Percentiles rank a stretch among this genome's conserved stretches.
These are phyloP conservation scores for Parnassius smintheus DNA, from an alignment of 2,888 invertebrate species.

Conservation along the genomic window DNA sequence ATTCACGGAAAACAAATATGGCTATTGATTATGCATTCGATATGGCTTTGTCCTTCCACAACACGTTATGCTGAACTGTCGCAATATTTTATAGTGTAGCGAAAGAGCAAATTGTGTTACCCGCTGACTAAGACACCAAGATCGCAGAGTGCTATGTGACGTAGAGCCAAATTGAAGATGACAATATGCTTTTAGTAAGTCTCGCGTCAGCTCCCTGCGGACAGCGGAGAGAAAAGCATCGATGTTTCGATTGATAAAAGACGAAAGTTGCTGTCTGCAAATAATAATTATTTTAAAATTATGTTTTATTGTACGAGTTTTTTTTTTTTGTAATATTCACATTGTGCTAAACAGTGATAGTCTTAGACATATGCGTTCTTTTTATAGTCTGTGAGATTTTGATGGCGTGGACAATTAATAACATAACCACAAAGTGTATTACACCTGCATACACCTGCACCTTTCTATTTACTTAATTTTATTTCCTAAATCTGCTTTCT, in stretches of 20 bases:
- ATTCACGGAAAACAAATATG: not conserved
- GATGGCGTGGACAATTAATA: too few relatives aligned
- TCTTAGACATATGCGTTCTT: too few relatives aligned
- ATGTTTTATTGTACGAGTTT: not conserved
- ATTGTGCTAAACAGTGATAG: too few relatives aligned
- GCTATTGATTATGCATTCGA: slow-evolving; percentile 4
- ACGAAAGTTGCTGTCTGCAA: slow-evolving; percentile 18
- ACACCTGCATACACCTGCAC: too few relatives aligned
- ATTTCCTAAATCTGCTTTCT: too few relatives aligned
- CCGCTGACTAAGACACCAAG: slow-evolving; percentile 31
- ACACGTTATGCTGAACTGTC: slow-evolving; percentile 7
- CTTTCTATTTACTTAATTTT: too few relatives aligned
- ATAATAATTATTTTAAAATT: not conserved
- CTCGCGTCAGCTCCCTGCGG: slow-evolving; percentile 46
- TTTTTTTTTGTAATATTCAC: too few relatives aligned
- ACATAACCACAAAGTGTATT: too few relatives aligned
- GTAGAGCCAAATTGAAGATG: slow-evolving; percentile 65
- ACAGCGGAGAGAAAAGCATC: slow-evolving; percentile 58
- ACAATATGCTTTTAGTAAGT: slow-evolving; percentile 76
- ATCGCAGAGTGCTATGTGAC: slow-evolving; percentile 55
- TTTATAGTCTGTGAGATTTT: too few relatives aligned
- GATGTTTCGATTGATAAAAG: slow-evolving; percentile 37
- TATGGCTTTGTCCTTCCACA: slow-evolving; percentile 3
- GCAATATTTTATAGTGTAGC: slow-evolving; percentile 50
- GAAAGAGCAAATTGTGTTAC: slow-evolving; percentile 66